Conservation (phyloP, 2,888 invertebrate genomes). For the Orthosia gothica region DNA sequence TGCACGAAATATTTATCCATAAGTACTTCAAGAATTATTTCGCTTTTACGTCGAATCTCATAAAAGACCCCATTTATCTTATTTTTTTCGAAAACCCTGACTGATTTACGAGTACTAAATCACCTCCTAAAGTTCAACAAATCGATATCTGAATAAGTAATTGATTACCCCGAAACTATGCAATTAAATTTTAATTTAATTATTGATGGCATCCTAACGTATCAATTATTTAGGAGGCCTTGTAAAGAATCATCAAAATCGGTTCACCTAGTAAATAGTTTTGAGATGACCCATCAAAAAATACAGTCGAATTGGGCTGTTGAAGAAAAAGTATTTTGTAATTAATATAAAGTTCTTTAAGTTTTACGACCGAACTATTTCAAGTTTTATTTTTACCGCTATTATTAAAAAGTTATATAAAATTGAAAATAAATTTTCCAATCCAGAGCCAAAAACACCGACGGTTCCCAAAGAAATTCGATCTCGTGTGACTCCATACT, state of each 20-base stretch:
- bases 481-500: too few relatives aligned
- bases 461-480: too few relatives aligned
- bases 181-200: slow-evolving; percentile 54
- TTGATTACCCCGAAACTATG: slow-evolving; percentile 49
- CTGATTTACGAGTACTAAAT: slow-evolving; percentile 17
- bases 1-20: slow-evolving; percentile 1
- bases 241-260: not conserved
- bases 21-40: not conserved
- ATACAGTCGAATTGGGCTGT: too few relatives aligned
- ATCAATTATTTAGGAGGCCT: slow-evolving; percentile 43
- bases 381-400: too few relatives aligned
- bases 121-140: slow-evolving; percentile 29
- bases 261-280: too few relatives aligned
- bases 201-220: slow-evolving; percentile 42
- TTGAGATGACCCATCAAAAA: too few relatives aligned
- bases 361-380: too few relatives aligned
- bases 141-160: slow-evolving; percentile 45
- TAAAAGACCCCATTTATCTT: not conserved
- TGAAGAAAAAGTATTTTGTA: too few relatives aligned
- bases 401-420: too few relatives aligned
- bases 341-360: too few relatives aligned
- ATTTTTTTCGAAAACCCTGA: not conserved
- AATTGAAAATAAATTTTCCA: too few relatives aligned
- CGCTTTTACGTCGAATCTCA: not conserved
- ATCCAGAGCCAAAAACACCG: too few relatives aligned